A percentile compares a stretch with the other conserved stretches of the same genome.
Evolutionary conservation across 2,797 vertebrate genomes (phyloP).

Genomic region (Onychomys torridus): DNA sequence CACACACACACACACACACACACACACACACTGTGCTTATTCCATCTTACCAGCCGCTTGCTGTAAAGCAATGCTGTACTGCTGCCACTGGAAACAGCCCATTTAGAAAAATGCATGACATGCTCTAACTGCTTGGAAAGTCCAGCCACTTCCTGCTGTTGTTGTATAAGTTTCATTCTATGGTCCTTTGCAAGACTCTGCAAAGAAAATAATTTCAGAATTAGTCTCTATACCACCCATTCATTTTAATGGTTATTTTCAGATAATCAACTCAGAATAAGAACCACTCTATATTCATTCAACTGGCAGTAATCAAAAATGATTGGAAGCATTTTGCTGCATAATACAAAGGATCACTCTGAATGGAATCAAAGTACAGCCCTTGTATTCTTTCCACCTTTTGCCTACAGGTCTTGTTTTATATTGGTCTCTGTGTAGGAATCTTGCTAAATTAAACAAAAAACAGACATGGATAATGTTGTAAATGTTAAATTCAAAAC

Average conservation of each 20-base stretch:
- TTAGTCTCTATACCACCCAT: constrained; percentile 15
- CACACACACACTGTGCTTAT: too few relatives aligned
- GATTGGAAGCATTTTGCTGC: background rate
- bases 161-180: constrained; percentile 89
- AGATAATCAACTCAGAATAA: constrained; percentile 66
- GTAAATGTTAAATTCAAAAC: constrained; percentile 39
- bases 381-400: background rate
- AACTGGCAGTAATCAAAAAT: background rate
- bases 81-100: constrained; percentile 91
- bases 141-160: constrained; percentile 90
- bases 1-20: too few relatives aligned
- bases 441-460: background rate
- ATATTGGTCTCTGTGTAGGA: background rate
- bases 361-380: background rate
- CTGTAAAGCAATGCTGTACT: constrained; percentile 91
- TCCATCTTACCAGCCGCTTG: constrained; percentile 89
- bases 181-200: constrained; percentile 91
- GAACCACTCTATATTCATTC: background rate
- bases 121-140: constrained; percentile 91
- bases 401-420: background rate
- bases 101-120: constrained; percentile 91
- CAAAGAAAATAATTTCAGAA: constrained; percentile 69
- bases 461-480: background rate
- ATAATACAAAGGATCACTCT: background rate
- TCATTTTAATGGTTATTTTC: constrained; percentile 42